Conservation (phyloP, 2,113 vertebrate species). For the Heliornis fulica region DNA sequence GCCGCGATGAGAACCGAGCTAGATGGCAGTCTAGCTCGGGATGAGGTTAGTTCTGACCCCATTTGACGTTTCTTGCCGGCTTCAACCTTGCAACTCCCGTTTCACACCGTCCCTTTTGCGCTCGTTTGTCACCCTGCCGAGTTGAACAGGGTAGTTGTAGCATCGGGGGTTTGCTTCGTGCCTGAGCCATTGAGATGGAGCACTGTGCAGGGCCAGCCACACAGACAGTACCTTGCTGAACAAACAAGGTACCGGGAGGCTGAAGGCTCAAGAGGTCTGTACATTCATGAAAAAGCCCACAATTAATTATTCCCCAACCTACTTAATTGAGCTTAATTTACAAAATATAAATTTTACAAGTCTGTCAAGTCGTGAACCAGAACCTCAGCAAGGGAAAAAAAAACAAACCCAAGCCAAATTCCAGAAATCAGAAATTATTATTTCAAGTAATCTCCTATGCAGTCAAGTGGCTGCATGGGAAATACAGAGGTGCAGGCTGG, state of each 20-base stretch:
- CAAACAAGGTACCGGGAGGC: not conserved
- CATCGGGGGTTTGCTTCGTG: fast-evolving
- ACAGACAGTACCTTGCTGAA: not conserved
- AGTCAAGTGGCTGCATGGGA: not conserved
- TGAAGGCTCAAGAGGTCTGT: not conserved
- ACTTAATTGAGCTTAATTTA: not conserved
- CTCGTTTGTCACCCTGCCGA: not conserved
- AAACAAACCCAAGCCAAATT: fast-evolving
- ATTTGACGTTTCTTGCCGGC: not conserved
- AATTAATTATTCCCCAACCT: not conserved
- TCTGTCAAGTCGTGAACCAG: not conserved
- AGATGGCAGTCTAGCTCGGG: not conserved
- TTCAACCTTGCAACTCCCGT: not conserved
- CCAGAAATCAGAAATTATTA: not conserved
- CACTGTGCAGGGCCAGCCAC: no score
- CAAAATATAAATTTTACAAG: not conserved
- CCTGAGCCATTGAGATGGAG: not conserved
- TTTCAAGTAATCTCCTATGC: not conserved
- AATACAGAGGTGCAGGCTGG: not conserved
- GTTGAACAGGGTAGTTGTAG: not conserved
- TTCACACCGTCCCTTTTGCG: not conserved
- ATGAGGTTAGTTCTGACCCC: not conserved
- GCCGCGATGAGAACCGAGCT: not conserved
- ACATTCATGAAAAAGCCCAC: not conserved
- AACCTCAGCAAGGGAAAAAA: not conserved